Base-by-base conservation (phyloP, 2,113 vertebrate genomes). In the Aptenodytes patagonicus region DNA sequence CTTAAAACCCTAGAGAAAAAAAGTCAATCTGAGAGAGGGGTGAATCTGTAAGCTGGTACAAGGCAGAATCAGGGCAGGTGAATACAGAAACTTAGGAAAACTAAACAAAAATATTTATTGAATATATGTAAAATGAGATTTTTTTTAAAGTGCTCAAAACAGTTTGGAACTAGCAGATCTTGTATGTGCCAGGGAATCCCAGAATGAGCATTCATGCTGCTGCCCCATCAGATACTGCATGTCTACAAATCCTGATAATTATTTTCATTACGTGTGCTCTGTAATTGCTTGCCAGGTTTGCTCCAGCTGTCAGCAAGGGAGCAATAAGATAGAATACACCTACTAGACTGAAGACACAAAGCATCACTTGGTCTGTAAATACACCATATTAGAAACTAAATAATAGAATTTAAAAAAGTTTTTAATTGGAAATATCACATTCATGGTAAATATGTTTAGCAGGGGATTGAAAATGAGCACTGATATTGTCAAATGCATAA, bases 81-180 rank as follows among this genome's bases (percentile, higher is more conserved):
- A 40, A 46, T 20, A 29, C 1, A 87, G 26, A 61, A 81, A 31
- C 15, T 38, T 32, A 44, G 10, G 13, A 58, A 31, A 91, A 46
- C 1, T 14, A 61, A 49, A 40, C 3, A 55, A 57, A 87, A 86
- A 38, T 25, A 49, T 36, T 72, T 62, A 70, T 6, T 47, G 6
- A 32, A n/a, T 77, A n/a, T 18, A 32, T 7, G 2, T 24, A 62
- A 85, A 85, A 70, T 6, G 0, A 64, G 3, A 2, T 18, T 5
- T 32, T 52, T 55, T 22, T 52, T 70, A 36, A 44, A 52, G 7
- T 69, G 7, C 3, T 61, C 6, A 10, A 31, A 86, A 18, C 1
- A 18, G 2, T 34, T 84, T 61, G 20, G 18, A 76, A 81, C 11
- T 36, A 89, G 34, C 3, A 95, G 9, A 57, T 31, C 47, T 17